Conservation (phyloP, 1,140 invertebrate species). For the Eulimnadia texana region DNA sequence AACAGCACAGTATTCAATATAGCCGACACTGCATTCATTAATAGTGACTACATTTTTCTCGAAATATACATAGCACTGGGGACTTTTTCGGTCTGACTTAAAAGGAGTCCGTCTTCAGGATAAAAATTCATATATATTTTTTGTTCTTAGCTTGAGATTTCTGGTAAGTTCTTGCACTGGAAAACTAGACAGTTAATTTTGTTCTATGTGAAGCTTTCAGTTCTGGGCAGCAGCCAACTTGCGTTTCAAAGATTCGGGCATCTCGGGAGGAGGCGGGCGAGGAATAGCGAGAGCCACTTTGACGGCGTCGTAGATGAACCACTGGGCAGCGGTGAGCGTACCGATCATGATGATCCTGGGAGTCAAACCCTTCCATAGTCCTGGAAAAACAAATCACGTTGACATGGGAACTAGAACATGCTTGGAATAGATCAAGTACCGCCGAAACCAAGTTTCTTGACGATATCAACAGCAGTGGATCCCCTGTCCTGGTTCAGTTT, state of each 20-base stretch:
- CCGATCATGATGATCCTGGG: conserved; percentile 99
- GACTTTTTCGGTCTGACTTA: too few species aligned
- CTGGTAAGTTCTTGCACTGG: too few species aligned
- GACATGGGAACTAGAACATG: not conserved
- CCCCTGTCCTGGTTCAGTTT: conserved; percentile 93
- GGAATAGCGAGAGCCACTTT: conserved; percentile 82
- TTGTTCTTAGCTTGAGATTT: too few species aligned
- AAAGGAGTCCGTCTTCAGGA: too few species aligned
- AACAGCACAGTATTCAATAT: too few species aligned
- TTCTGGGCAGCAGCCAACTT: conserved; percentile 45
- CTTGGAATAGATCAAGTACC: not conserved
- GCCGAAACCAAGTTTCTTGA: conserved; percentile 51
- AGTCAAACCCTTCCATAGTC: conserved; percentile 89
- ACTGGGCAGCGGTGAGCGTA: conserved; percentile 94
- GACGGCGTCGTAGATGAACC: conserved; percentile 99
- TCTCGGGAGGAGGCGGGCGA: conserved; percentile 91
- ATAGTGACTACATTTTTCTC: too few species aligned
- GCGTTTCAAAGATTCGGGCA: conserved; percentile 89
- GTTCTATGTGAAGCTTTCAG: too few species aligned
- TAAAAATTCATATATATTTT: too few species aligned
- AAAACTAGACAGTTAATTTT: too few species aligned
- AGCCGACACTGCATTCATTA: too few species aligned
- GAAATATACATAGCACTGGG: too few species aligned
- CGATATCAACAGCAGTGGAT: conserved; percentile 53
- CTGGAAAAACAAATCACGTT: too few species aligned